These are phyloP conservation scores for Agrotis segetum DNA, from an alignment of 2,888 invertebrate genomes.

Conservation along the genomic window DNA sequence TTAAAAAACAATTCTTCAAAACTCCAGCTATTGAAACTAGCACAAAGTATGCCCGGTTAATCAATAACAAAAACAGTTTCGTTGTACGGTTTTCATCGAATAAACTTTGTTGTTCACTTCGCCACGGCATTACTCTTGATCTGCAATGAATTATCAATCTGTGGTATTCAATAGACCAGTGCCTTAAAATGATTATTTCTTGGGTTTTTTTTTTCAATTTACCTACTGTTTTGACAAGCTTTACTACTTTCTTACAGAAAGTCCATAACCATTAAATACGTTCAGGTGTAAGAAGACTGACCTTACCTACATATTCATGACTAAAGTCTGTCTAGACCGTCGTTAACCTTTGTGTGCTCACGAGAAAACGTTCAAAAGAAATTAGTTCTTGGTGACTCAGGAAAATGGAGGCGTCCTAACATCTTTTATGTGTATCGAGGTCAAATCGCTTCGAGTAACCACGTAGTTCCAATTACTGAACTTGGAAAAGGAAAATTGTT, in stretches of 20 bases:
- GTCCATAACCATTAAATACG: slow-evolving; percentile 17
- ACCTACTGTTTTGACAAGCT: neutral
- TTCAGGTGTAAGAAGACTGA: neutral
- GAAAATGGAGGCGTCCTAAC: slow-evolving; percentile 28
- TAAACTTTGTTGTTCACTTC: slow-evolving; percentile 19
- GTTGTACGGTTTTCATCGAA: slow-evolving; percentile 2
- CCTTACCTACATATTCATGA: neutral
- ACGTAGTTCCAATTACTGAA: neutral
- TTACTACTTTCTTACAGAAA: slow-evolving; percentile 13
- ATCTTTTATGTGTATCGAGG: slow-evolving; percentile 4
- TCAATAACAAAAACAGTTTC: no score
- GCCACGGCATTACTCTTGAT: no score
- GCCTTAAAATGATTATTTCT: no score
- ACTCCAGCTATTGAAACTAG: slow-evolving; percentile 46
- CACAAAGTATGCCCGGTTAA: no score
- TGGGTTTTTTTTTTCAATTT: no score
- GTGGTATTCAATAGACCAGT: no score
- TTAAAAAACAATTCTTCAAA: slow-evolving; percentile 5
- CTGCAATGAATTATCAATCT: no score
- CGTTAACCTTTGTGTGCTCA: slow-evolving; percentile 28
- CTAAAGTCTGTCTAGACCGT: slow-evolving; percentile 4
- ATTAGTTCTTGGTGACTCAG: slow-evolving; percentile 35
- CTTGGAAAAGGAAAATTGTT: neutral
- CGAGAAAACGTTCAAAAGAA: slow-evolving; percentile 38
- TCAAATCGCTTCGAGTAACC: slow-evolving; percentile 6